Evolutionary conservation across 2,888 invertebrate genomes (phyloP), one percentile per base, ranked within the genome.

Genomic region (Philopedon plagiatum): DNA sequence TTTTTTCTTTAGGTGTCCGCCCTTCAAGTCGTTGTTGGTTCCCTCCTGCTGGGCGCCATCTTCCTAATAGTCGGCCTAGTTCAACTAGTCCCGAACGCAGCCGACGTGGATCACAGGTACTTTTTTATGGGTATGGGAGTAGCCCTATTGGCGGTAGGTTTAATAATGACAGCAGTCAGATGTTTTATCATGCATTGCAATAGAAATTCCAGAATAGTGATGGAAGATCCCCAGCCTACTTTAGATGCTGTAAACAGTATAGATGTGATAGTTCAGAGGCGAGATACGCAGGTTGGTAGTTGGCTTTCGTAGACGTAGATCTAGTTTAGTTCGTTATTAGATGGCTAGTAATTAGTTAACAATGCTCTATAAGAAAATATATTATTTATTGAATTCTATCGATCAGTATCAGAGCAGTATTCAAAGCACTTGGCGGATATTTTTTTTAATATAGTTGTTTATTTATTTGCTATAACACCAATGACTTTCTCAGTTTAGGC

Each of bases 31-130:
- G 90, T 93, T 74, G 93, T 93, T 75, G 91, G 93, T 15, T 92
- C 91, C 11, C 86, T 93, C 72, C 89, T 93, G 56, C 87, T 93
- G 71, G 93, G 93, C 63, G 91, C 92, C 76, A 92, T 93, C 79
- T 89, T 92, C 73, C 86, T 93, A 80, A 91, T 93, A 73, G 93
- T 93, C 77, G 93, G 93, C 23, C 85, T 93, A 82, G 93, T 93
- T 74, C 93, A 93, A 84, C 86, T 93, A 77, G 92, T 92, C 9
- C 93, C 93, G 0, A 92, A 92, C 11, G 93, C 93, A 0, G 93
- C 93, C 81, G 92, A 92, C 11, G 92, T 92, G 0, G 92, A 92
- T 81, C 92, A 93, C 81, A 90, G 92, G 66, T 92, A 91, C 83
- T 89, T 91, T 77, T 87, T 92, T 77, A 89, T 93, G 85, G 91